Evolutionary conservation across 2,797 vertebrate species (phyloP).

Genomic region (Arctocebus calabarensis): DNA sequence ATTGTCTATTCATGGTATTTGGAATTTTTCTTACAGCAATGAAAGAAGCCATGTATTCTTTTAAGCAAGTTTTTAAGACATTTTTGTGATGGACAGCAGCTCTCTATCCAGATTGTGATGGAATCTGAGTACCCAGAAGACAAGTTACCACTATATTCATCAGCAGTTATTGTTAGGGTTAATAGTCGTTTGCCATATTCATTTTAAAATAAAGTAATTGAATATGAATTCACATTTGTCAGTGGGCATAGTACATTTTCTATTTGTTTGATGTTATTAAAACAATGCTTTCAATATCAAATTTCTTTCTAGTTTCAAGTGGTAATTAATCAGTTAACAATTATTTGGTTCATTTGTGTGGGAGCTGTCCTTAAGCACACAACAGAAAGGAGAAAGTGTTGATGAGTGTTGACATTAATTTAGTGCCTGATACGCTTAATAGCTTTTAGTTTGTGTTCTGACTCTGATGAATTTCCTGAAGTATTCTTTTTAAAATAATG

Average conservation of each 20-base stretch:
- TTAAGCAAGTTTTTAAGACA: neutral
- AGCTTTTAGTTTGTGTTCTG: neutral
- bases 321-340: neutral
- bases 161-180: conserved; percentile 66
- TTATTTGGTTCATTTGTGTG: neutral
- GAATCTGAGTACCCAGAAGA: neutral
- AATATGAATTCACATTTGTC: conserved; percentile 64
- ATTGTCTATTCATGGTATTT: neutral
- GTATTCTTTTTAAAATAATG: neutral
- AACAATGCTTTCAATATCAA: neutral
- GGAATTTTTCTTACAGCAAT: neutral
- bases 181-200: neutral
- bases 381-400: neutral
- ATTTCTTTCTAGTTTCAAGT: neutral
- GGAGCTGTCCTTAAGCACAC: neutral
- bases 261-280: neutral
- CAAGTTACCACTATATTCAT: conserved; percentile 65
- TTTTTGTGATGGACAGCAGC: conserved; percentile 19
- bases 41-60: neutral
- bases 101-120: conserved; percentile 16
- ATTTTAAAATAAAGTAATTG: conserved; percentile 63
- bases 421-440: neutral
- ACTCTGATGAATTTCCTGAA: neutral
- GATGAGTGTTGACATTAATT: neutral
- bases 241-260: neutral